phyloP scores from a whole-genome alignment of 1,140 invertebrate species.

The Parapsyche elsis region DNA sequence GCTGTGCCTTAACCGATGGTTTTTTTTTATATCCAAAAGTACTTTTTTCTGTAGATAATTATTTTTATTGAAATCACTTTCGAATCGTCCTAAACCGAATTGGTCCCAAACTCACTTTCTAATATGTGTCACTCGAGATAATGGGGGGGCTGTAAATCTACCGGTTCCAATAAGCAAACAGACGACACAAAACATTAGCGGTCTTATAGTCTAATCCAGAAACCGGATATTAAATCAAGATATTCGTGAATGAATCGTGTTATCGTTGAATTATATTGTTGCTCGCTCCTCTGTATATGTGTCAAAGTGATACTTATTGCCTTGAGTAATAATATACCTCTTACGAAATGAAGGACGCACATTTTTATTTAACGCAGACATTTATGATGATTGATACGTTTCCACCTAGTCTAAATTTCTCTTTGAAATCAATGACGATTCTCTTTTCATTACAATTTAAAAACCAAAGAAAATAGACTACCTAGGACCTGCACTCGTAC shows the following conservation, averaged over 20 bases:
- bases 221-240: slow-evolving; percentile 16
- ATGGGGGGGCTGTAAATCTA: no score
- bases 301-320: background rate
- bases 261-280: slow-evolving; percentile 14
- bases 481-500: background rate
- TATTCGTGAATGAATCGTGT: background rate
- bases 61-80: background rate
- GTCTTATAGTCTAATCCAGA: background rate
- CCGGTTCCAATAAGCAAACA: background rate
- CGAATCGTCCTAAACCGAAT: background rate
- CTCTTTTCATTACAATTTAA: background rate
- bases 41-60: background rate
- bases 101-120: slow-evolving; percentile 34
- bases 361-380: background rate
- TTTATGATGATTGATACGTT: slow-evolving; percentile 14
- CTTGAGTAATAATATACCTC: background rate
- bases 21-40: no score
- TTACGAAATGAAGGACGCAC: slow-evolving; percentile 9
- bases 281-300: background rate
- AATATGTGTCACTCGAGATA: slow-evolving; percentile 31
- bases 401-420: background rate
- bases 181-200: background rate
- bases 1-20: no score
- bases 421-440: background rate
- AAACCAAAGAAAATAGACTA: background rate